phyloP scores from a whole-genome alignment of 2,888 invertebrate species.

The Cerceris rybyensis region DNA sequence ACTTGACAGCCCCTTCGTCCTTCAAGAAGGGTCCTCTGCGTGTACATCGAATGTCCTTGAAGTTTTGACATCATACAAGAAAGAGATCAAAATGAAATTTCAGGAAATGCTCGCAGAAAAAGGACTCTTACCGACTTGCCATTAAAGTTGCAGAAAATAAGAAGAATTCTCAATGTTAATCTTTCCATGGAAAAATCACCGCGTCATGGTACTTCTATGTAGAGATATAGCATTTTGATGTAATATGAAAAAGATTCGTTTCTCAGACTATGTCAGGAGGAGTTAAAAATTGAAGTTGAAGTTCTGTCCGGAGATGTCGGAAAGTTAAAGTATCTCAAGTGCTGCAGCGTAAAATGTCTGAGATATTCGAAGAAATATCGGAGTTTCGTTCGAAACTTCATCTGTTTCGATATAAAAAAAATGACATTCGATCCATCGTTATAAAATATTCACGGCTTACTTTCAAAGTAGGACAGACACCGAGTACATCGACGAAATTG shows the following conservation, averaged over 20 bases:
- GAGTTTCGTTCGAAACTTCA: not conserved
- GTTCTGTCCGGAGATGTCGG: too few species aligned
- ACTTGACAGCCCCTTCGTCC: constrained; percentile 71
- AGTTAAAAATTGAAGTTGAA: too few species aligned
- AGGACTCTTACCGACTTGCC: not conserved
- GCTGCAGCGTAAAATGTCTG: not conserved
- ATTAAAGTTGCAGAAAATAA: not conserved
- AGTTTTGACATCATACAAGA: constrained; percentile 54
- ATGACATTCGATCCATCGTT: not conserved
- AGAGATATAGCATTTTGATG: too few species aligned
- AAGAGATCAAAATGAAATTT: constrained; percentile 71
- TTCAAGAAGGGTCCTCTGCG: constrained; percentile 63
- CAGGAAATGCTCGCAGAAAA: constrained; percentile 41
- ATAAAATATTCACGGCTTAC: constrained; percentile 17
- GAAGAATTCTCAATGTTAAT: too few species aligned
- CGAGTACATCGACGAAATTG: not conserved
- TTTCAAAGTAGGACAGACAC: not conserved
- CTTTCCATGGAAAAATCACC: too few species aligned
- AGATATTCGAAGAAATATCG: too few species aligned
- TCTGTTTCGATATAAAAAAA: not conserved
- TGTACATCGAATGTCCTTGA: constrained; percentile 64
- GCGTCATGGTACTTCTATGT: too few species aligned
- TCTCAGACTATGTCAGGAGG: too few species aligned
- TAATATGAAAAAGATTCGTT: too few species aligned
- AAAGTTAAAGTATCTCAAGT: too few species aligned